Evolutionary conservation across 2,797 vertebrate species (phyloP).

Genomic region (Carcharodon carcharias): DNA sequence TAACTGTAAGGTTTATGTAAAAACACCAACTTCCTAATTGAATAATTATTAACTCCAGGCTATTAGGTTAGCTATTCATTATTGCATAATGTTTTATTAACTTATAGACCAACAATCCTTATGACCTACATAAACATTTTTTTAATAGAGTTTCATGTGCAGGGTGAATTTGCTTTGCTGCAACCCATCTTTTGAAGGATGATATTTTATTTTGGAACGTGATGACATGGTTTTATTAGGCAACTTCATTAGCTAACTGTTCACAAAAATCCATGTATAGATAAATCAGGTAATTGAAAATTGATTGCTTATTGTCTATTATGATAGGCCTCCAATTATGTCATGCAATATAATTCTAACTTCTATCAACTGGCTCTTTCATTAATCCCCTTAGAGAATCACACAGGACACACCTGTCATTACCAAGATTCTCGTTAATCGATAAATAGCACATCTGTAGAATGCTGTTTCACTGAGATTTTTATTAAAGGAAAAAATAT

Average conservation of each 20-base stretch:
- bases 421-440: neutral
- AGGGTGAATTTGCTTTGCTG: neutral
- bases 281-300: neutral
- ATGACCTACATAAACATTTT: neutral
- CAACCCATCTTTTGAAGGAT: no score
- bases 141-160: neutral
- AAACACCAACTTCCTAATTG: neutral
- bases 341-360: conserved; percentile 5
- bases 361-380: neutral
- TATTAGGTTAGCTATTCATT: neutral
- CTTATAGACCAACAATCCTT: neutral
- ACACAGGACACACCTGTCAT: neutral
- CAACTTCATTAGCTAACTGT: neutral
- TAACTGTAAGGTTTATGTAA: neutral
- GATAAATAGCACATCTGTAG: conserved; percentile 11
- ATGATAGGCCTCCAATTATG: neutral
- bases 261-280: neutral
- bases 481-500: neutral
- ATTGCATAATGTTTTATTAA: neutral
- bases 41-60: neutral
- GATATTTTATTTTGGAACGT: neutral
- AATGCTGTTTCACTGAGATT: neutral
- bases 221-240: neutral
- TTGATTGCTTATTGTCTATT: neutral
- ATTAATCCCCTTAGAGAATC: neutral